Evolutionary conservation across 2,113 vertebrate species (phyloP).

Genomic region (Nematolebias whitei): DNA sequence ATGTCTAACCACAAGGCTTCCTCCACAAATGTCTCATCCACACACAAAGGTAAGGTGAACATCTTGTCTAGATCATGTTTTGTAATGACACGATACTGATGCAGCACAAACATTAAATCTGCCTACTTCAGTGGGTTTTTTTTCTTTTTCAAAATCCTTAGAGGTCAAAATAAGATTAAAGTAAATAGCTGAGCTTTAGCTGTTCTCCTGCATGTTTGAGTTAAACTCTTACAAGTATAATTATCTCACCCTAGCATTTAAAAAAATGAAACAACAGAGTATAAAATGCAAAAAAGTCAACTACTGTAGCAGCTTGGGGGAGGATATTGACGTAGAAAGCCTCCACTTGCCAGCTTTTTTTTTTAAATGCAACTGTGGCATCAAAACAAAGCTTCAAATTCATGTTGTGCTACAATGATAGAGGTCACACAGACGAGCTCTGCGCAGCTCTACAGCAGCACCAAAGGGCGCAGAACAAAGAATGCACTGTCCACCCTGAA

Average conservation of each 20-base stretch:
- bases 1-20: slow-evolving; percentile 73
- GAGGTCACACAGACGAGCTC: slow-evolving; percentile 73
- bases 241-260: slow-evolving; percentile 61
- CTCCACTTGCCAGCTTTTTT: slow-evolving; percentile 29
- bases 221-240: slow-evolving; percentile 62
- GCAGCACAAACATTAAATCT: slow-evolving; percentile 67
- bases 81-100: slow-evolving; percentile 53
- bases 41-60: slow-evolving; percentile 60
- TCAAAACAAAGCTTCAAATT: slow-evolving; percentile 78
- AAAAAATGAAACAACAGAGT: slow-evolving; percentile 71
- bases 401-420: slow-evolving; percentile 69
- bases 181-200: slow-evolving; percentile 57
- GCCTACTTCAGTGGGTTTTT: slow-evolving; percentile 42
- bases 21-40: slow-evolving; percentile 70
- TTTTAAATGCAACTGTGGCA: slow-evolving; percentile 63
- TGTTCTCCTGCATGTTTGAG: slow-evolving; percentile 71
- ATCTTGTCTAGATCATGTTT: slow-evolving; percentile 69
- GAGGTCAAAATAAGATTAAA: slow-evolving; percentile 50
- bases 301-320: slow-evolving; percentile 32
- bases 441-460: slow-evolving; percentile 63
- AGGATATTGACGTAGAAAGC: slow-evolving; percentile 49
- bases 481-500: slow-evolving; percentile 74
- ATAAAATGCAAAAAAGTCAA: slow-evolving; percentile 77
- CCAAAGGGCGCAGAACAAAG: slow-evolving; percentile 78
- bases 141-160: slow-evolving; percentile 58